A percentile compares a stretch with the other conserved stretches of the same genome.
Conservation (phyloP, 2,113 vertebrate genomes). For the Ptilonorhynchus violaceus region DNA sequence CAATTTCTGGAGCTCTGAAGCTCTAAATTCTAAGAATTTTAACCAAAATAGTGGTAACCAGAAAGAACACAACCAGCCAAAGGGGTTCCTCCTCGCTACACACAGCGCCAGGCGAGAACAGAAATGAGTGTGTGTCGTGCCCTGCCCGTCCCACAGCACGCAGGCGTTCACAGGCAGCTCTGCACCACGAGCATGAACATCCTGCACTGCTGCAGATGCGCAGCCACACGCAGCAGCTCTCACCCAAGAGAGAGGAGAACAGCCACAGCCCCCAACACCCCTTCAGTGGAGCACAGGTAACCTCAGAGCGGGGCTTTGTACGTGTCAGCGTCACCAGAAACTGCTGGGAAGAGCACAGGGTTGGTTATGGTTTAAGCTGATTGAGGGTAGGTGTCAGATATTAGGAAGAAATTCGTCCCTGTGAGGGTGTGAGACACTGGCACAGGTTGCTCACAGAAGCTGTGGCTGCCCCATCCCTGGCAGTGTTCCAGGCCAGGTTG, state of each 20-base stretch:
- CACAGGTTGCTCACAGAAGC: neutral
- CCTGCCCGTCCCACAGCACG: neutral
- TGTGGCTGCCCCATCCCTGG: neutral
- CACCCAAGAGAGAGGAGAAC: neutral
- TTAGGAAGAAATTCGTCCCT: neutral
- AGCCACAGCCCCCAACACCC: accelerated
- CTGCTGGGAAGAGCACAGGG: neutral
- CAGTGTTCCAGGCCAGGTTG: neutral
- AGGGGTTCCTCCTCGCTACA: neutral
- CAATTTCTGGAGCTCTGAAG: neutral
- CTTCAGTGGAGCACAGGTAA: neutral
- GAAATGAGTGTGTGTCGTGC: accelerated
- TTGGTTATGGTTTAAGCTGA: neutral
- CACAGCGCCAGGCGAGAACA: accelerated
- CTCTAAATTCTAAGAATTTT: neutral
- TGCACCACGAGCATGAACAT: accelerated
- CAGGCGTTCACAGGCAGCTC: neutral
- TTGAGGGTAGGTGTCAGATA: neutral
- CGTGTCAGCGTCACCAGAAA: accelerated
- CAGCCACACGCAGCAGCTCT: neutral
- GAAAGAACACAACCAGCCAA: neutral
- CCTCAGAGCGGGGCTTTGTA: accelerated
- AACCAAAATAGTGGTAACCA: neutral
- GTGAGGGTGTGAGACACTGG: neutral
- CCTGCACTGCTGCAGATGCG: neutral